Conservation (phyloP, 2,888 invertebrate genomes). For the Cremastinae sp. region DNA sequence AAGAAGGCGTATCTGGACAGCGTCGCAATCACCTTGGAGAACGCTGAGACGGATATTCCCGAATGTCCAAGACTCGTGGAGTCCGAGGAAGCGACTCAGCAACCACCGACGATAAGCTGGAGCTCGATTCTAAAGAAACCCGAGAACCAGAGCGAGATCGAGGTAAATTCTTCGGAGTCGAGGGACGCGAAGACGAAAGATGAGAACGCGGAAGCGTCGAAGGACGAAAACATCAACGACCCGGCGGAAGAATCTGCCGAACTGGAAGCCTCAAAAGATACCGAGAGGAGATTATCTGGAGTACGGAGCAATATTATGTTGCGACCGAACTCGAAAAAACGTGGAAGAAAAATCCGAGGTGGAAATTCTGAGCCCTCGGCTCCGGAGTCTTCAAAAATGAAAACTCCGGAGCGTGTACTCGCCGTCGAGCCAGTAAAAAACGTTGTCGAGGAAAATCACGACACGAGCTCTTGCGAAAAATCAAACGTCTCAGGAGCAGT, state of each 20-base stretch:
- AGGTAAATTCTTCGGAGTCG: constrained; percentile 31
- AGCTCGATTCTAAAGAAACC: constrained; percentile 36
- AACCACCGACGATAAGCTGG: constrained; percentile 33
- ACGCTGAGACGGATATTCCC: constrained; percentile 15
- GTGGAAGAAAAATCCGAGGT: constrained; percentile 49
- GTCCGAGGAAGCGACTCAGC: constrained; percentile 37
- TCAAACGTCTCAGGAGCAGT: neutral
- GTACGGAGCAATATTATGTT: constrained; percentile 1
- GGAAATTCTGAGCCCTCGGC: neutral
- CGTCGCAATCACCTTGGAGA: constrained; percentile 39
- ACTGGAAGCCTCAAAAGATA: too few relatives aligned
- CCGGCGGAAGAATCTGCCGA: too few relatives aligned
- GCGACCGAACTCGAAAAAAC: constrained; percentile 35
- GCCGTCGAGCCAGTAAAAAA: constrained; percentile 10
- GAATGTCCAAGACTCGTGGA: constrained; percentile 19
- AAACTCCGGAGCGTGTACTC: constrained; percentile 20
- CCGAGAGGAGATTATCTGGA: neutral
- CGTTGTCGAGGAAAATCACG: constrained; percentile 31
- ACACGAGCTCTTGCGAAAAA: constrained; percentile 18
- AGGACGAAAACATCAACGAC: neutral
- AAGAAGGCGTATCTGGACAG: constrained; percentile 62
- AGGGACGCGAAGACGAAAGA: constrained; percentile 31
- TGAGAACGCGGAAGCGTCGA: neutral
- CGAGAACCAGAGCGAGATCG: constrained; percentile 2
- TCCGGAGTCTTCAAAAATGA: constrained; percentile 14